Conservation (phyloP, 2,113 vertebrate species). For the Dipodomys stephensi region DNA sequence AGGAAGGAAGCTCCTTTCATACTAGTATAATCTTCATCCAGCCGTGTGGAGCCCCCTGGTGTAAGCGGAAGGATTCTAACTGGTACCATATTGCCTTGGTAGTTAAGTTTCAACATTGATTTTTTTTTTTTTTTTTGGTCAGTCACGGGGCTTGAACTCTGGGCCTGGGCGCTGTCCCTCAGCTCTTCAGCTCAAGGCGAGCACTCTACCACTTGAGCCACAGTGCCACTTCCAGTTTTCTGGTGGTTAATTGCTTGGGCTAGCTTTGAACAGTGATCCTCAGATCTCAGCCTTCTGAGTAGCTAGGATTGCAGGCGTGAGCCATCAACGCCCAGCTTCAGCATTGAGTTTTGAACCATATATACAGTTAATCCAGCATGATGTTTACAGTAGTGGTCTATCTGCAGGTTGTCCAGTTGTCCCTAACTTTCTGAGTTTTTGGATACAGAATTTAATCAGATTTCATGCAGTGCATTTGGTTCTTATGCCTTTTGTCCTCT, state of each 20-base stretch:
- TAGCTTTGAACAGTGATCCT: too few species aligned
- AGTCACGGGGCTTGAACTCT: too few species aligned
- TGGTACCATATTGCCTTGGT: not conserved
- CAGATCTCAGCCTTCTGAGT: too few species aligned
- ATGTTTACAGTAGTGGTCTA: not conserved
- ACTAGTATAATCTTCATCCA: not conserved
- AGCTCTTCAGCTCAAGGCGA: too few species aligned
- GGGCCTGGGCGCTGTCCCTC: too few species aligned
- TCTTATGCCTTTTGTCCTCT: slow-evolving; percentile 7
- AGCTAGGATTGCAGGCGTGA: too few species aligned
- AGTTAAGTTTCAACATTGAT: not conserved
- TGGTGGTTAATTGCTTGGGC: too few species aligned
- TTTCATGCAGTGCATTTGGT: slow-evolving; percentile 1
- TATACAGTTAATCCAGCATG: not conserved
- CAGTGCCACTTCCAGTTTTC: too few species aligned
- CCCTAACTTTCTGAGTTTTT: not conserved
- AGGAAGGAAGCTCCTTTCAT: not conserved
- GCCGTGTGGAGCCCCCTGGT: not conserved
- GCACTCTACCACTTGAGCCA: too few species aligned
- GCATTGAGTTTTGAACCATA: too few species aligned
- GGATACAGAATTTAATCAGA: not conserved
- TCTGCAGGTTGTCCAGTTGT: not conserved
- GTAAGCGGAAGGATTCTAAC: not conserved
- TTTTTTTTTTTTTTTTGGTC: not conserved
- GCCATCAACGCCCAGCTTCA: too few species aligned